Evolutionary conservation across 2,113 vertebrate species (phyloP).

Genomic region (Eulacestoma nigropectus): DNA sequence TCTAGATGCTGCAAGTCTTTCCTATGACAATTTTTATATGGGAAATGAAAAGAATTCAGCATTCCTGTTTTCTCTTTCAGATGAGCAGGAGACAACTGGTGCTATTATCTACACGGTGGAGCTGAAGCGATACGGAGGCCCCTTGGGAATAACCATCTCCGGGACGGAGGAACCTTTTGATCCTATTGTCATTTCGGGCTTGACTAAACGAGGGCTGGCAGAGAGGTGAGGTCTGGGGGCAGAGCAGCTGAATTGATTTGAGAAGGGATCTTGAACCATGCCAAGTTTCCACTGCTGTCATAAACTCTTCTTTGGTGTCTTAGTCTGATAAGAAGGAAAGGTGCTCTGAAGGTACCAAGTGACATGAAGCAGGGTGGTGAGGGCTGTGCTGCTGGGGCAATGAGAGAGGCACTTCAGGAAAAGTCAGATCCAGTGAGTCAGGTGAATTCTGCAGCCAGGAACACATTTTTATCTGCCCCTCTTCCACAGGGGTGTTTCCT

Average conservation of each 20-base stretch:
- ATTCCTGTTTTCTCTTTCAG: constrained; percentile 65
- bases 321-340: not conserved
- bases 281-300: not conserved
- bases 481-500: not conserved
- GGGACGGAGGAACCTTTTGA: constrained; percentile 98
- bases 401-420: not conserved
- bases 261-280: not conserved
- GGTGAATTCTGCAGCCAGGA: not conserved
- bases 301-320: not conserved
- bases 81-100: constrained; percentile 93
- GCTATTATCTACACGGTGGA: constrained; percentile 97
- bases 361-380: not conserved
- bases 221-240: constrained; percentile 82
- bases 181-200: constrained; percentile 92
- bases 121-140: constrained; percentile 89
- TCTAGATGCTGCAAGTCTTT: not conserved
- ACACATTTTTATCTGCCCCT: not conserved
- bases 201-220: constrained; percentile 92
- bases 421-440: not conserved
- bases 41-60: not conserved
- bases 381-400: not conserved
- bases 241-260: not conserved
- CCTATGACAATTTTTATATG: not conserved
- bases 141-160: constrained; percentile 95
- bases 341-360: not conserved